These are phyloP conservation scores for Acanthopleura granulata DNA, from an alignment of 2,888 invertebrate species.

Conservation along the genomic window DNA sequence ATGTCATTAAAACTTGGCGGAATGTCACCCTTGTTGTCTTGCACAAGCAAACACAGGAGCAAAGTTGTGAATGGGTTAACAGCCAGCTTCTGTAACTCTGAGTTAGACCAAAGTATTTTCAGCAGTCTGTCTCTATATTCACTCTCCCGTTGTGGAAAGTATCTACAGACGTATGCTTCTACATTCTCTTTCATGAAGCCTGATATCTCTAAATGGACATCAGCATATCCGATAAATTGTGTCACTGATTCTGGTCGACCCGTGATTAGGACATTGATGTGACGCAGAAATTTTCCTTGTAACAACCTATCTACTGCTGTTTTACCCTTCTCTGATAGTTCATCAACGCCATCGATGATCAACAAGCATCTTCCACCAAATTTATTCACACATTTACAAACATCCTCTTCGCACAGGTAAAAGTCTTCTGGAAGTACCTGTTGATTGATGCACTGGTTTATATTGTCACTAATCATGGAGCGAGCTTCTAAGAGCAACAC, in stretches of 20 bases:
- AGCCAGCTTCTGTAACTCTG: neutral
- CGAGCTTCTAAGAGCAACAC: neutral
- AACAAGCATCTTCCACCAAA: neutral
- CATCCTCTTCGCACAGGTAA: neutral
- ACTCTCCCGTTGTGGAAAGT: neutral
- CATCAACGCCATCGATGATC: constrained; percentile 6
- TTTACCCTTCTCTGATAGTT: neutral
- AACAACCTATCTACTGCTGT: neutral
- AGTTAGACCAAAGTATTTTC: neutral
- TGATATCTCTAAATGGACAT: neutral
- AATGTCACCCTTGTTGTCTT: neutral
- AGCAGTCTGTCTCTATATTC: neutral
- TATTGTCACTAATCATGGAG: neutral
- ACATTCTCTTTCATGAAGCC: neutral
- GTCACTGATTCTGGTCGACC: neutral
- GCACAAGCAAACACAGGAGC: neutral
- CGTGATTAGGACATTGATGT: neutral
- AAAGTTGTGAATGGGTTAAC: constrained; percentile 9
- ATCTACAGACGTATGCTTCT: neutral
- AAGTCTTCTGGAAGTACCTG: constrained; percentile 5
- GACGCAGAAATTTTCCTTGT: neutral
- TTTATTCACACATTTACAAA: constrained; percentile 1
- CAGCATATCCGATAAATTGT: constrained; percentile 2
- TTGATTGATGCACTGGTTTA: neutral
- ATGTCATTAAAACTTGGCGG: neutral